These are phyloP conservation scores for Uria aalge DNA, from an alignment of 2,113 vertebrate species.

Conservation along the genomic window DNA sequence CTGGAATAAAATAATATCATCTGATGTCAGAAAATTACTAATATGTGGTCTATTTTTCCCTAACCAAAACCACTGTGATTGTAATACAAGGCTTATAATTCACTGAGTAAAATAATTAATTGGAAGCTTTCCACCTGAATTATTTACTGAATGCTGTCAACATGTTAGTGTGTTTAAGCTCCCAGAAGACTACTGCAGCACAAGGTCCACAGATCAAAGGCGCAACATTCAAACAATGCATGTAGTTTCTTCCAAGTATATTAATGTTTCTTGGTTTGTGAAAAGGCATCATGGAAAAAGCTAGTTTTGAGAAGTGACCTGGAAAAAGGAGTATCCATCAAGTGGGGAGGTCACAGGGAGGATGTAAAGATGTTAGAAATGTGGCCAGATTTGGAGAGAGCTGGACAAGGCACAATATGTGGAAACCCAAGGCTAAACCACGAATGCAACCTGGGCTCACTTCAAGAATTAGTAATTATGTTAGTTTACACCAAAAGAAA, in stretches of 20 bases:
- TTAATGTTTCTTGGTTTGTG: background rate
- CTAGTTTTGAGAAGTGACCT: constrained; percentile 35
- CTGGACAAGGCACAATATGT: background rate
- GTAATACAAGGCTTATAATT: constrained; percentile 5
- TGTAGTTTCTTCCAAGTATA: constrained; percentile 10
- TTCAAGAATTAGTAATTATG: background rate
- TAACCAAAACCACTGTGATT: background rate
- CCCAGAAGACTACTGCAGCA: background rate
- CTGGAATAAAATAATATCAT: background rate
- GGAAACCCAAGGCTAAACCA: background rate
- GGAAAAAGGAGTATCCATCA: background rate
- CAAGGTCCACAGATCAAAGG: constrained; percentile 48
- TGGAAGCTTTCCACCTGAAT: background rate
- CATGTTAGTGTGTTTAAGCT: background rate
- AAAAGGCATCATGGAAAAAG: constrained; percentile 27
- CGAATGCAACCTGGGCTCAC: background rate
- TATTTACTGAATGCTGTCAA: background rate
- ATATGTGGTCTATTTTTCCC: background rate
- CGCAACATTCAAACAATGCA: background rate
- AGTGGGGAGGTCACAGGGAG: background rate
- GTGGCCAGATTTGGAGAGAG: background rate
- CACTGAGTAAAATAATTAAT: background rate
- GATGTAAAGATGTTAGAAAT: background rate
- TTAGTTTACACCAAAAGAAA: background rate
- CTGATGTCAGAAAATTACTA: constrained; percentile 18